Conservation (phyloP, 2,888 invertebrate genomes). For the Polymixis lichenea region DNA sequence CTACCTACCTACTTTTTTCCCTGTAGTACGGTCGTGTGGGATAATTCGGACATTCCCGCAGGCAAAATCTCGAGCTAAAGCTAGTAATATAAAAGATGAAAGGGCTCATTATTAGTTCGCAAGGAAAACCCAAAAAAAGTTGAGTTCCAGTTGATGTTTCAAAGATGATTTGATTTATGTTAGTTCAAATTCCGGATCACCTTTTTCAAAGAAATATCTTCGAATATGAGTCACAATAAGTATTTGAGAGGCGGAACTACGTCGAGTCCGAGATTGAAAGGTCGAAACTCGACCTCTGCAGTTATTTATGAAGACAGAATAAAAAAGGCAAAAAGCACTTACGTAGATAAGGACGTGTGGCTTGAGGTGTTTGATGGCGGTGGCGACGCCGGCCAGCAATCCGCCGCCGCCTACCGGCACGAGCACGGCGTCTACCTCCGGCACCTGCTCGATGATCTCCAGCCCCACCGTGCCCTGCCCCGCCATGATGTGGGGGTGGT, state of each 20-base stretch:
- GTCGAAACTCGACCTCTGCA: background rate
- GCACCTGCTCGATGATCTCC: conserved; percentile 97
- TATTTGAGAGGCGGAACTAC: background rate
- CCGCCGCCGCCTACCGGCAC: conserved; percentile 99
- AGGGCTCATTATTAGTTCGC: background rate
- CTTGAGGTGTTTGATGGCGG: conserved; percentile 96
- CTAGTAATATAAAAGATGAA: background rate
- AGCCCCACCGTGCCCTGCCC: conserved; percentile 98
- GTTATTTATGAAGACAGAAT: background rate
- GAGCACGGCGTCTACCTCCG: conserved; percentile 96
- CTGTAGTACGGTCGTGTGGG: background rate
- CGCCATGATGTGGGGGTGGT: conserved; percentile 98
- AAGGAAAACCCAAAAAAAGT: background rate
- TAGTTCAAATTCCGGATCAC: background rate
- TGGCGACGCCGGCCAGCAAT: conserved; percentile 96
- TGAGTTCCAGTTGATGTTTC: background rate
- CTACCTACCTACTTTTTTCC: background rate
- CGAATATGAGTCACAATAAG: background rate
- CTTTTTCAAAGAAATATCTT: background rate
- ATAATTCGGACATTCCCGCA: background rate
- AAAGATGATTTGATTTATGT: background rate
- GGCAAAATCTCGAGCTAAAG: background rate
- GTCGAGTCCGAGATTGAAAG: background rate
- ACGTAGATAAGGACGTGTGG: conserved; percentile 96
- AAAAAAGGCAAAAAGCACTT: conserved; percentile 80